These are phyloP conservation scores for Todus mexicanus DNA, from an alignment of 2,797 vertebrate genomes.

Conservation along the genomic window DNA sequence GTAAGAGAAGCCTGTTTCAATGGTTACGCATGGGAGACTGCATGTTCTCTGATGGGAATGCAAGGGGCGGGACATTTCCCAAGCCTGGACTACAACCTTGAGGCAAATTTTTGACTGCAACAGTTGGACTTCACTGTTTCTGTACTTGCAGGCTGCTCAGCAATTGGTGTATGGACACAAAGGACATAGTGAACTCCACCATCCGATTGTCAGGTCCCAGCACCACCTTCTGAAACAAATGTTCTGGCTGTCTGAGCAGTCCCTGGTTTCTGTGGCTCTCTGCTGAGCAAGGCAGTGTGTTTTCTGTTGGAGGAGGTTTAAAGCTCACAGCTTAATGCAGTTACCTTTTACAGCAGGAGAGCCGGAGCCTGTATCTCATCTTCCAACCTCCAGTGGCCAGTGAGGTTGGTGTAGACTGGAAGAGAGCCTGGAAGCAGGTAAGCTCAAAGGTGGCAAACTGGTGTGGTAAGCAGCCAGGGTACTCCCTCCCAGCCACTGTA, in stretches of 20 bases:
- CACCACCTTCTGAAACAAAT: background rate
- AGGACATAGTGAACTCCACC: background rate
- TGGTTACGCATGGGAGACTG: background rate
- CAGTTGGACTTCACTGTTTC: background rate
- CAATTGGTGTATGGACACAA: background rate
- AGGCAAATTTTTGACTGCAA: background rate
- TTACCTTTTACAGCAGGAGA: background rate
- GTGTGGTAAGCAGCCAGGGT: background rate
- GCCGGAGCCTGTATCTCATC: background rate
- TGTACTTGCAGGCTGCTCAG: background rate
- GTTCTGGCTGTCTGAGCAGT: background rate
- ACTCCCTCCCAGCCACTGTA: background rate
- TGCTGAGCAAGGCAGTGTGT: background rate
- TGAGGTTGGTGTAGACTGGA: accelerated
- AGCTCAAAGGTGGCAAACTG: background rate
- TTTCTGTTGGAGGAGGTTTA: background rate
- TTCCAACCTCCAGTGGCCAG: background rate
- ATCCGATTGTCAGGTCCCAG: background rate
- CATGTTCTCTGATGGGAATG: background rate
- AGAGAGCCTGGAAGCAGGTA: background rate
- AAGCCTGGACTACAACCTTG: background rate
- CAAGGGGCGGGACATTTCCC: background rate
- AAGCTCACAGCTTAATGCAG: background rate
- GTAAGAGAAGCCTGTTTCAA: background rate
- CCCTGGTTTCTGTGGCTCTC: background rate